Conservation (phyloP, 2,888 invertebrate species). For the Scotopteryx bipunctaria region DNA sequence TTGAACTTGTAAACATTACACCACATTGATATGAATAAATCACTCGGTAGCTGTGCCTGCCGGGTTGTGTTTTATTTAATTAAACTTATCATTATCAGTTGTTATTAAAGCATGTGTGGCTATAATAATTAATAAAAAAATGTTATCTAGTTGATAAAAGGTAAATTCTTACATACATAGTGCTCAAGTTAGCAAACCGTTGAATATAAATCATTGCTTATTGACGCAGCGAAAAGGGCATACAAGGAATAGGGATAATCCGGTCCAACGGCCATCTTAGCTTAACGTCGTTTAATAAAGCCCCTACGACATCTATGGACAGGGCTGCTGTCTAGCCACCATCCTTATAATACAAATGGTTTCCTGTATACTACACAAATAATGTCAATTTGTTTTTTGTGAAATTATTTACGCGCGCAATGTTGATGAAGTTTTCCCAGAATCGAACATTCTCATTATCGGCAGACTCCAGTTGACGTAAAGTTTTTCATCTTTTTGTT, state of each 20-base stretch:
- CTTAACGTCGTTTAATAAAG: constrained; percentile 77
- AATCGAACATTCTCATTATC: constrained; percentile 6
- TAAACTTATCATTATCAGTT: constrained; percentile 16
- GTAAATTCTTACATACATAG: constrained; percentile 9
- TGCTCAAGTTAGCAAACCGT: constrained; percentile 33
- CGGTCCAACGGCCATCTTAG: constrained; percentile 79
- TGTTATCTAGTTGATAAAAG: constrained; percentile 16
- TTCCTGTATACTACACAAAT: not conserved
- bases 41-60: constrained; percentile 6
- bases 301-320: constrained; percentile 72
- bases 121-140: constrained; percentile 4
- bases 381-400: not conserved
- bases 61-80: constrained; percentile 15
- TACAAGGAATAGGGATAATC: constrained; percentile 74
- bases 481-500: constrained; percentile 6
- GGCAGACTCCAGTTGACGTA: not conserved
- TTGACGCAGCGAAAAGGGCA: constrained; percentile 69
- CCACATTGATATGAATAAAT: constrained; percentile 16
- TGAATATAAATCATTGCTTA: constrained; percentile 62
- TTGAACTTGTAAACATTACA: not conserved
- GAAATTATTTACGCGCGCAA: not conserved
- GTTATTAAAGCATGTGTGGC: constrained; percentile 4
- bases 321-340: constrained; percentile 56
- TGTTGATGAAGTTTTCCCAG: not conserved
- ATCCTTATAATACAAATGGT: constrained; percentile 12